A percentile compares a stretch with the other conserved stretches of the same genome.
Evolutionary conservation across 2,113 vertebrate species (phyloP).

Genomic region (Anarrhichthys ocellatus): DNA sequence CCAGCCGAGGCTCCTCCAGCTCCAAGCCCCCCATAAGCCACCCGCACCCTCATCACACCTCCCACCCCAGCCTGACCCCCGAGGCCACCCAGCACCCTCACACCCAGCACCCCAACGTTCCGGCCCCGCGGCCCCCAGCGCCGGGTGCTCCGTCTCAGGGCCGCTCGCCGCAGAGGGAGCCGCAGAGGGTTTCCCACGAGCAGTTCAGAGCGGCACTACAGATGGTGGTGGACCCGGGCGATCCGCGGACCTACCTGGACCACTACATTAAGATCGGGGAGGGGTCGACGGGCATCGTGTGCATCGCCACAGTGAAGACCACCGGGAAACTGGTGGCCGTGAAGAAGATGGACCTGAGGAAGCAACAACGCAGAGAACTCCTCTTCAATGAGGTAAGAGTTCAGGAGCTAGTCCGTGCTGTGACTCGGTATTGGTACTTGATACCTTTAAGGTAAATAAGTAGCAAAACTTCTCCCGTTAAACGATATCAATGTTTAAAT

Average conservation of each 20-base stretch:
- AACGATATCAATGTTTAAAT: background rate
- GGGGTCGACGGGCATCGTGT: conserved; percentile 94
- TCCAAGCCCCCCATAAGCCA: conserved; percentile 71
- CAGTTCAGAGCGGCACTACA: conserved; percentile 93
- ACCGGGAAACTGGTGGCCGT: conserved; percentile 92
- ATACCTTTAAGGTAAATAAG: background rate
- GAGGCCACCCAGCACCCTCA: conserved; percentile 77
- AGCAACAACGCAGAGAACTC: conserved; percentile 93
- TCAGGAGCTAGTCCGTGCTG: background rate
- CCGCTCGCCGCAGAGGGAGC: conserved; percentile 88
- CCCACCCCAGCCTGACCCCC: conserved; percentile 76
- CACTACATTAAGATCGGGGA: conserved; percentile 98
- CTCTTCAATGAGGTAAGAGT: conserved; percentile 92
- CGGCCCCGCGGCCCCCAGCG: conserved; percentile 60
- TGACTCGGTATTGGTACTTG: background rate
- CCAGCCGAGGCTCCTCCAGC: conserved; percentile 46
- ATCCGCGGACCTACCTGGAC: conserved; percentile 92
- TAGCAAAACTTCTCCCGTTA: background rate
- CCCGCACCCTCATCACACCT: conserved; percentile 80
- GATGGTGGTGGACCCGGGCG: conserved; percentile 94
- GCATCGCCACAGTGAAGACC: conserved; percentile 91
- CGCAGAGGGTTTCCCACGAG: conserved; percentile 94
- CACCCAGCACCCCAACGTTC: conserved; percentile 76
- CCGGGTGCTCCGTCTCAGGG: conserved; percentile 51
- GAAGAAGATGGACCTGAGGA: conserved; percentile 97